These are phyloP conservation scores for Prostheceraeus crozeri DNA, from an alignment of 2,888 invertebrate genomes.

Conservation along the genomic window DNA sequence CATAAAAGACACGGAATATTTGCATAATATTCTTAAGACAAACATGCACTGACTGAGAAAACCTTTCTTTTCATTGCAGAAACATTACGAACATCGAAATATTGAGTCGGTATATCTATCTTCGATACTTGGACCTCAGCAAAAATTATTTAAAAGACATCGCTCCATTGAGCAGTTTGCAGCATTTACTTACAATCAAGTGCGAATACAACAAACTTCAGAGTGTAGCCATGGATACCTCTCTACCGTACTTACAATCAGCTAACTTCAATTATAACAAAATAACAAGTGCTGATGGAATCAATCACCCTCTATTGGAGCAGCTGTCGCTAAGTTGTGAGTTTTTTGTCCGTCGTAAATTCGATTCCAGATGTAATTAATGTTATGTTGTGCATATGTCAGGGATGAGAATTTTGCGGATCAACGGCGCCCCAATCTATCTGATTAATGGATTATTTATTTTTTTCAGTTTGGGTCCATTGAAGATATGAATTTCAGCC, in stretches of 20 bases:
- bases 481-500: too few species aligned
- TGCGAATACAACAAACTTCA: slow-evolving; percentile 52
- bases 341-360: too few species aligned
- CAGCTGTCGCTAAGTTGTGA: slow-evolving; percentile 52
- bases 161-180: slow-evolving; percentile 49
- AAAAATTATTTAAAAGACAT: slow-evolving; percentile 54
- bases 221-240: slow-evolving; percentile 48
- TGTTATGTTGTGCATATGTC: too few species aligned
- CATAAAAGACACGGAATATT: too few species aligned
- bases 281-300: slow-evolving; percentile 50
- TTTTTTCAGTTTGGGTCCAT: too few species aligned
- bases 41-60: too few species aligned
- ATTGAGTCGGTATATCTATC: slow-evolving; percentile 52
- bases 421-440: too few species aligned
- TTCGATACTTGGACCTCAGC: slow-evolving; percentile 54
- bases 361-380: too few species aligned
- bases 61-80: too few species aligned
- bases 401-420: too few species aligned
- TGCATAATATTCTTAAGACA: too few species aligned
- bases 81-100: slow-evolving; percentile 52
- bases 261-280: slow-evolving; percentile 53
- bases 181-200: slow-evolving; percentile 44
- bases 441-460: too few species aligned
- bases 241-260: slow-evolving; percentile 53
- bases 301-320: slow-evolving; percentile 55